Evolutionary conservation across 2,113 vertebrate genomes (phyloP).

Genomic region (Morone saxatilis): DNA sequence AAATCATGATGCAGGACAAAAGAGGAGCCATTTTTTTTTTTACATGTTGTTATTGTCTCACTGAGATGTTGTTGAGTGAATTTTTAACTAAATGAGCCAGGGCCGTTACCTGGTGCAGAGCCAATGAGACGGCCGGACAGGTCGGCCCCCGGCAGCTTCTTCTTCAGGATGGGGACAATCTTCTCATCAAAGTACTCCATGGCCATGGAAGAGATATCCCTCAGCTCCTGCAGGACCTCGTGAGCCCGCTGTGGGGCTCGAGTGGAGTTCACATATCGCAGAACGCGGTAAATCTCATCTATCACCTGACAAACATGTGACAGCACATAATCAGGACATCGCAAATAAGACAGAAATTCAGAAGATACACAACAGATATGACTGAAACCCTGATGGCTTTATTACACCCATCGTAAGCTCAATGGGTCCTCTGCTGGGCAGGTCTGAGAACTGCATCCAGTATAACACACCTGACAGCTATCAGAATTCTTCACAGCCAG

Average conservation of each 20-base stretch:
- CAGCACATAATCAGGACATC: background rate
- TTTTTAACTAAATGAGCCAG: background rate
- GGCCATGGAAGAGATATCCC: slow-evolving; percentile 99
- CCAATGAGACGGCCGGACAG: slow-evolving; percentile 97
- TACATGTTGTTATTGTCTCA: background rate
- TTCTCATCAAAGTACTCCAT: slow-evolving; percentile 99
- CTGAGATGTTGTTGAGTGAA: background rate
- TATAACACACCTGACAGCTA: too few species aligned
- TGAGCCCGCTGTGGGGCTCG: slow-evolving; percentile 98
- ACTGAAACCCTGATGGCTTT: too few species aligned
- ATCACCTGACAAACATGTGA: slow-evolving; percentile 88
- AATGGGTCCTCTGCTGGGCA: background rate
- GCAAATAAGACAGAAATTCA: background rate
- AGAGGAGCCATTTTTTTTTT: too few species aligned
- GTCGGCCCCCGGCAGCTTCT: slow-evolving; percentile 96
- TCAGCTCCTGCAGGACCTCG: slow-evolving; percentile 96
- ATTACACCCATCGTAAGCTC: background rate
- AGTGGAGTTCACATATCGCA: slow-evolving; percentile 98
- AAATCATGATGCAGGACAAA: too few species aligned
- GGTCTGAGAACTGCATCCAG: background rate
- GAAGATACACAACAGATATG: background rate
- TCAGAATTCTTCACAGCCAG: too few species aligned
- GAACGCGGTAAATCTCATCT: slow-evolving; percentile 98
- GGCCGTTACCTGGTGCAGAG: slow-evolving; percentile 91
- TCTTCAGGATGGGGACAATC: slow-evolving; percentile 98